Conservation (phyloP, 2,888 invertebrate genomes). For the Chalcosyrphus nemorum region DNA sequence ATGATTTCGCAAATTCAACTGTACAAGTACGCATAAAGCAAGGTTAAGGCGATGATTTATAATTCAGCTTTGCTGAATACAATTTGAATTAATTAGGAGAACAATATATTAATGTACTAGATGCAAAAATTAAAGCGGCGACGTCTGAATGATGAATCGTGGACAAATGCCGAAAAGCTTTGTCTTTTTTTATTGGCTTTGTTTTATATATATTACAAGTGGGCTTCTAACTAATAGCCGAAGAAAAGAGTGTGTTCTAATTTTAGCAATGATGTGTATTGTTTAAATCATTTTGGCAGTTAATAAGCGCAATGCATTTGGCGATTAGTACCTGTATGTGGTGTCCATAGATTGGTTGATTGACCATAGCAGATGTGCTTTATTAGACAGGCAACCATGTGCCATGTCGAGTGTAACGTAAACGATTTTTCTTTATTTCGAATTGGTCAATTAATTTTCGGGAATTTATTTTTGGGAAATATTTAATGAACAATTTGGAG, state of each 20-base stretch:
- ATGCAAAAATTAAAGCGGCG: not conserved
- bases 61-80: slow-evolving; percentile 29
- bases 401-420: slow-evolving; percentile 27
- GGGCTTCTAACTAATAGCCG: too few species aligned
- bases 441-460: slow-evolving; percentile 66
- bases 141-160: slow-evolving; percentile 44
- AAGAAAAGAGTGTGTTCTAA: too few species aligned
- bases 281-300: slow-evolving; percentile 40
- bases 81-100: slow-evolving; percentile 45
- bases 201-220: too few species aligned
- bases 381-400: slow-evolving; percentile 38
- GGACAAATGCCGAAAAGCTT: slow-evolving; percentile 37
- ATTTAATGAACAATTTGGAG: slow-evolving; percentile 40
- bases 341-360: slow-evolving; percentile 54
- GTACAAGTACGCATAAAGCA: slow-evolving; percentile 26
- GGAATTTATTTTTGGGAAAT: slow-evolving; percentile 27
- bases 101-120: slow-evolving; percentile 34
- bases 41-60: slow-evolving; percentile 72
- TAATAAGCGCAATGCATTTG: slow-evolving; percentile 36
- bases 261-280: slow-evolving; percentile 45
- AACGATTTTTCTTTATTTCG: slow-evolving; percentile 60
- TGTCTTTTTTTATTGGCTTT: too few species aligned
- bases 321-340: slow-evolving; percentile 8
- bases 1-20: not conserved
- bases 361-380: slow-evolving; percentile 46